A percentile compares a stretch with the other conserved stretches of the same genome.
These are phyloP conservation scores for Cyclura pinguis DNA, from an alignment of 2,797 vertebrate species.

Conservation along the genomic window DNA sequence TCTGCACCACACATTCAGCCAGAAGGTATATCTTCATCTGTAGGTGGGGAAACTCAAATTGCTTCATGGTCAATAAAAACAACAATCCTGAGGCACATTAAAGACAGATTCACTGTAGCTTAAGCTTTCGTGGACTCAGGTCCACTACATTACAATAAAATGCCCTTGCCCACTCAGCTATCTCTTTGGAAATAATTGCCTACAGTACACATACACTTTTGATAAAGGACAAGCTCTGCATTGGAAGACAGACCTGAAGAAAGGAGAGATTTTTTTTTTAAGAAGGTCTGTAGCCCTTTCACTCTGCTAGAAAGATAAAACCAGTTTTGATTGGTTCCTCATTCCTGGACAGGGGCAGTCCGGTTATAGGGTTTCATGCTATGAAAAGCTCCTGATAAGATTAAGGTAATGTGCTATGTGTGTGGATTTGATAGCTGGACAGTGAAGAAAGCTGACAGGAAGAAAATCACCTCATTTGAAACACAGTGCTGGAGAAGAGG, in stretches of 20 bases:
- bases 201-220: too few relatives aligned
- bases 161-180: not conserved
- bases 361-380: not conserved
- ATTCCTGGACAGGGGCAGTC: not conserved
- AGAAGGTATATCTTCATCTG: not conserved
- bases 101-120: not conserved
- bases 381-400: not conserved
- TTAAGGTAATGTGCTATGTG: not conserved
- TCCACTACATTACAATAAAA: not conserved
- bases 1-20: not conserved
- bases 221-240: not conserved
- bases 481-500: too few relatives aligned
- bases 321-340: not conserved
- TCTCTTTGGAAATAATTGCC: not conserved
- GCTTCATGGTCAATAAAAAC: not conserved
- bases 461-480: too few relatives aligned
- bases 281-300: not conserved
- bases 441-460: too few relatives aligned
- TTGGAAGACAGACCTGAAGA: not conserved
- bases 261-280: too few relatives aligned
- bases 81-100: not conserved
- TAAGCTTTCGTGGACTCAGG: not conserved
- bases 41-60: not conserved
- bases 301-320: not conserved
- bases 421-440: too few relatives aligned